These are phyloP conservation scores for Poecilobothrus nobilitatus DNA, from an alignment of 2,888 invertebrate genomes.

Conservation along the genomic window DNA sequence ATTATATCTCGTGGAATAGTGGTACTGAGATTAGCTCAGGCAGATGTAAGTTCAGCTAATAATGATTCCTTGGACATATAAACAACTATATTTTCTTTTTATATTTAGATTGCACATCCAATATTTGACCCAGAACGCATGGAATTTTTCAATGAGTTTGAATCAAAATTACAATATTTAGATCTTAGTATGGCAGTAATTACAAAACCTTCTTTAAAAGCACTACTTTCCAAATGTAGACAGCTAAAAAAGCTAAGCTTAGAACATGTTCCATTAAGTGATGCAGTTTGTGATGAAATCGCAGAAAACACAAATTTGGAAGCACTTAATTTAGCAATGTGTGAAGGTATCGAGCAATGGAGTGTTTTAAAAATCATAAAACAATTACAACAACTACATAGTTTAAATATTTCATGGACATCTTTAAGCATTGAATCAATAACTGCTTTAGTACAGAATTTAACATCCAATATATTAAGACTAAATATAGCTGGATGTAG, in stretches of 20 bases:
- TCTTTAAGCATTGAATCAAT: conserved; percentile 54
- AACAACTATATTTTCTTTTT: conserved; percentile 13
- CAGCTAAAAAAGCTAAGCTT: conserved; percentile 73
- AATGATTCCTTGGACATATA: not conserved
- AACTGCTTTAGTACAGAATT: conserved; percentile 50
- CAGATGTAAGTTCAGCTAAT: conserved; percentile 52
- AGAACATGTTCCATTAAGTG: conserved; percentile 63
- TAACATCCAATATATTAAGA: conserved; percentile 58
- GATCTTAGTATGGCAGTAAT: conserved; percentile 77
- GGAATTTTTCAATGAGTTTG: conserved; percentile 39
- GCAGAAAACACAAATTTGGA: conserved; percentile 60
- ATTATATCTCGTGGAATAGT: conserved; percentile 70
- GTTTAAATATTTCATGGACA: conserved; percentile 80
- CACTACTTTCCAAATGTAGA: conserved; percentile 56
- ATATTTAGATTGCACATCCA: conserved; percentile 45
- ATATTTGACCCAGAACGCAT: conserved; percentile 45
- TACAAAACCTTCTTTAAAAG: conserved; percentile 49
- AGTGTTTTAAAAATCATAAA: conserved; percentile 56
- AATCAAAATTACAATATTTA: conserved; percentile 64
- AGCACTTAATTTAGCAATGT: conserved; percentile 77
- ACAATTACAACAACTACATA: conserved; percentile 43
- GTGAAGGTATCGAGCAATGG: conserved; percentile 56
- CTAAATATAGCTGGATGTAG: conserved; percentile 79
- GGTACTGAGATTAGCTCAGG: conserved; percentile 67
- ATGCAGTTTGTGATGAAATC: conserved; percentile 58